Percentiles rank a stretch among this genome's conserved stretches.
Evolutionary conservation across 2,888 invertebrate genomes (phyloP).

Genomic region (Gonocerus acuteangulatus): DNA sequence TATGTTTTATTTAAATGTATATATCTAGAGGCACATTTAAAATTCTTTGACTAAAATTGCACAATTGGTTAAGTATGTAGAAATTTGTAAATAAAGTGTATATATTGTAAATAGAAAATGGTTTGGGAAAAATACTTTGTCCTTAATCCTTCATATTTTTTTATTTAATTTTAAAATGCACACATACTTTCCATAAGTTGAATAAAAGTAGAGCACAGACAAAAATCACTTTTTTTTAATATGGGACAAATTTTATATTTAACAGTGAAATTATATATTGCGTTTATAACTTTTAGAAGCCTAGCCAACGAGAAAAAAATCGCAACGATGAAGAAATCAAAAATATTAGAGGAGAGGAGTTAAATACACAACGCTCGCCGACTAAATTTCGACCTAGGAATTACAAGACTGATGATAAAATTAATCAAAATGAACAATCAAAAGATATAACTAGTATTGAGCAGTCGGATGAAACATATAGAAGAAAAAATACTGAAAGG

Average conservation of each 20-base stretch:
- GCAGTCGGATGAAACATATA: not conserved
- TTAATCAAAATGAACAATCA: conserved; percentile 11
- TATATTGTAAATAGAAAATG: not conserved
- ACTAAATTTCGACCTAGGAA: conserved; percentile 4
- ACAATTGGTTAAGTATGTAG: not conserved
- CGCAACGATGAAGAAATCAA: conserved; percentile 5
- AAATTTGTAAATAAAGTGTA: not conserved
- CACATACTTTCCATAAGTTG: too few relatives aligned
- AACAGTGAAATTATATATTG: not conserved
- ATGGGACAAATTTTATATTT: too few relatives aligned
- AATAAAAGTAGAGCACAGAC: too few relatives aligned
- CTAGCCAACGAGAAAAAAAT: conserved; percentile 2
- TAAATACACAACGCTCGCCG: not conserved
- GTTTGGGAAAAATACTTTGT: not conserved
- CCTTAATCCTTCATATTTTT: not conserved
- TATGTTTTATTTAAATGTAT: conserved; percentile 8
- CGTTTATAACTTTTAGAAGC: conserved; percentile 22
- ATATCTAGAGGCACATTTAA: not conserved
- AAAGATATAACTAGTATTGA: not conserved
- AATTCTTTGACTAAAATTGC: not conserved
- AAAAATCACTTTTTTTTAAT: too few relatives aligned
- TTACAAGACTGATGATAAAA: not conserved
- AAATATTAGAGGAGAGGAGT: not conserved
- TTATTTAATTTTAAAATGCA: not conserved
- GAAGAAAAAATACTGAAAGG: too few relatives aligned